A percentile compares a stretch with the other conserved stretches of the same genome.
Evolutionary conservation across 2,113 vertebrate genomes (phyloP).

Genomic region (Gadus chalcogrammus): DNA sequence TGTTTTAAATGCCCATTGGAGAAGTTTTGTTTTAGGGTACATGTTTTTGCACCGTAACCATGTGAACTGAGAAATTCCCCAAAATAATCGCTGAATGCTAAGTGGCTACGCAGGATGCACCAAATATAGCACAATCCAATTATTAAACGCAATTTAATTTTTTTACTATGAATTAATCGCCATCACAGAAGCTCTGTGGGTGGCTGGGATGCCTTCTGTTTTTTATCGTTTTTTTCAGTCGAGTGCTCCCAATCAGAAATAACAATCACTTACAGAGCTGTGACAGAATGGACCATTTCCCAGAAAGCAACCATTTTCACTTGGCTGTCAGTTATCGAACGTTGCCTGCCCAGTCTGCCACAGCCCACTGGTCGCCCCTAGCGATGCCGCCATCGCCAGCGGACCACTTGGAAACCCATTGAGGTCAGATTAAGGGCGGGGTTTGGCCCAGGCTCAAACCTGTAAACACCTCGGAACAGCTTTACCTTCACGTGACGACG

Average conservation of each 20-base stretch:
- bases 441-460: constrained; percentile 32
- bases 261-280: constrained; percentile 43
- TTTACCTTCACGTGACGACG: constrained; percentile 23
- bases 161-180: background rate
- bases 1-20: too few relatives aligned
- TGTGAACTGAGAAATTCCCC: too few relatives aligned
- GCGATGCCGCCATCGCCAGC: constrained; percentile 25
- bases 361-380: constrained; percentile 38
- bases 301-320: constrained; percentile 39
- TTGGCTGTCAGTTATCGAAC: constrained; percentile 20
- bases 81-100: too few relatives aligned
- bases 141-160: too few relatives aligned
- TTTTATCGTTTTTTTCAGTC: constrained; percentile 15
- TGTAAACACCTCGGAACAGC: constrained; percentile 29
- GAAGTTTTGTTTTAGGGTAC: too few relatives aligned
- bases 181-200: constrained; percentile 16
- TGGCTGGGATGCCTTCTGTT: constrained; percentile 6
- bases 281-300: constrained; percentile 39
- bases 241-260: constrained; percentile 33
- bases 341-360: constrained; percentile 45
- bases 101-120: too few relatives aligned
- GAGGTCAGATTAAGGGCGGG: constrained; percentile 48
- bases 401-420: constrained; percentile 47
- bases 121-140: too few relatives aligned
- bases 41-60: too few relatives aligned